A percentile compares a stretch with the other conserved stretches of the same genome.
Conservation (phyloP, 2,113 vertebrate species). For the Phrynocephalus versicolor region DNA sequence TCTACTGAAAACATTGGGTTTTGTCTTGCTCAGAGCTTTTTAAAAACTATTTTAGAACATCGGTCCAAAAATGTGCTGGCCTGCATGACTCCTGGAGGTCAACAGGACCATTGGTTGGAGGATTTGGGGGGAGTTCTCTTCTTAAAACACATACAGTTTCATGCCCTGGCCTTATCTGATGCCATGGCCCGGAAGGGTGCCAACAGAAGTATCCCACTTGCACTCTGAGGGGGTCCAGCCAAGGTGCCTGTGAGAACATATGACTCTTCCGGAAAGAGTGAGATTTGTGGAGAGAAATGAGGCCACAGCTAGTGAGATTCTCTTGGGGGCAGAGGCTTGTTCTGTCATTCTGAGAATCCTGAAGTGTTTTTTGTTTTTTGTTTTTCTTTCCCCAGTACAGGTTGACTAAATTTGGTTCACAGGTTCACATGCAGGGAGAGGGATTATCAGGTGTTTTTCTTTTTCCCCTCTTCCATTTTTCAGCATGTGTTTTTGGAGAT, state of each 20-base stretch:
- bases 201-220: not conserved
- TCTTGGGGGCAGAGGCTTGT: not conserved
- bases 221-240: not conserved
- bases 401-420: not conserved
- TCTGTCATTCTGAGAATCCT: not conserved
- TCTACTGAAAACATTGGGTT: too few species aligned
- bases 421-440: not conserved
- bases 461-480: not conserved
- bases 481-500: not conserved
- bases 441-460: not conserved
- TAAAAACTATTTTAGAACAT: too few species aligned
- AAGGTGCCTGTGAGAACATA: not conserved
- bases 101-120: too few species aligned
- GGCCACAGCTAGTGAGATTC: too few species aligned
- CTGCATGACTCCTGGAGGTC: too few species aligned
- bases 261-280: not conserved
- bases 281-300: not conserved
- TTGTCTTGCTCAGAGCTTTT: too few species aligned
- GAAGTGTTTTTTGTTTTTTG: too few species aligned
- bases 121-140: too few species aligned
- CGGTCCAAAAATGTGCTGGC: too few species aligned
- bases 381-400: not conserved
- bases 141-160: too few species aligned
- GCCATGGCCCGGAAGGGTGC: too few species aligned
- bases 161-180: too few species aligned